Base-by-base conservation (phyloP, 2,888 invertebrate species). In the Caenorhabditis sinica region DNA sequence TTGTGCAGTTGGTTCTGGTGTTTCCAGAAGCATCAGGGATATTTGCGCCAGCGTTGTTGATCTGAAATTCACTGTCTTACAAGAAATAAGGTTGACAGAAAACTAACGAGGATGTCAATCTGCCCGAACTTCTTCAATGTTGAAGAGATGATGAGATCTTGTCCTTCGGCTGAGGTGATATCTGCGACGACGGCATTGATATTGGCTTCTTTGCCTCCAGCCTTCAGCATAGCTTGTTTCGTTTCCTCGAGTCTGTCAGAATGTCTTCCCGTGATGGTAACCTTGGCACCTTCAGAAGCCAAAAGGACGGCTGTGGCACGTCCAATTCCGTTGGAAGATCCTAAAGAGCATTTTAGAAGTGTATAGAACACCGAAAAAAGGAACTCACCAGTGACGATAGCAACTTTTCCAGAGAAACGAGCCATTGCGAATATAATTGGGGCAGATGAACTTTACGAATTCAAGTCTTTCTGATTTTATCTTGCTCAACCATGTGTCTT, bases 371-470 rank as follows among this genome's bases (percentile, higher is more conserved):
- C 43, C 5, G 13, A 5, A 53, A 51, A n/a, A 28, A 60, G 33
- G 30, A 63, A 68, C 61, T 51, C 4, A 77, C 71, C 71, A 25
- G 68, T 68, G 33, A 76, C 51, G 51, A 76, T 60, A 2, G 49
- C 76, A 25, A 76, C 76, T 68, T 79, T 79, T 53, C 71, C 71
- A 30, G 69, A 30, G 63, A 71, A 79, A 43, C 71, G 77, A 71
- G 53, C 36, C 77, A 79, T 69, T 28, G 20, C 30, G 0, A 66
- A 28, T 23, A 28, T 1, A 51, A 23, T 36, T 56, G 40, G 17
- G 5, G 1, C 40, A 40, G 13, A 40, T 63, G 15, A 63, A 25
- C 63, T 23, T 23, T 9, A 40, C 6, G 25, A 40, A 11, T 36
- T 23, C 40, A 33, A 4, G 17, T 36, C n/a, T 33, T 9, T 61